Evolutionary conservation across 23 tunicate species (phyloP).

Genomic region (Botrylloides violaceus): DNA sequence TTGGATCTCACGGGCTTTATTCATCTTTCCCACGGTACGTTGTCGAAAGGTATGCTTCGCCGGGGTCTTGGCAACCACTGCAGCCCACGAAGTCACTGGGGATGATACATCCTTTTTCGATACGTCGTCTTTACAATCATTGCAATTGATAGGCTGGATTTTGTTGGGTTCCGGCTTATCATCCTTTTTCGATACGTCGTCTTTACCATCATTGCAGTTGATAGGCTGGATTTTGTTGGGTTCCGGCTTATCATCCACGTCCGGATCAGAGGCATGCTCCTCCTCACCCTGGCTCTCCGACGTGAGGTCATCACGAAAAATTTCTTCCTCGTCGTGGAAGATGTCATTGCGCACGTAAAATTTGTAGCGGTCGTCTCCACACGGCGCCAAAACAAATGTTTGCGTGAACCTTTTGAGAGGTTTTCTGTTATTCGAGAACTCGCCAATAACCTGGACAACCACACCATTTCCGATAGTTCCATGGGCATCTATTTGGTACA

Average conservation of each 20-base stretch:
- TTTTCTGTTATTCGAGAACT: constrained; percentile 59
- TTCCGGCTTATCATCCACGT: constrained; percentile 2
- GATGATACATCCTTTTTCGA: constrained; percentile 32
- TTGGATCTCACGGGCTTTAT: constrained; percentile 22
- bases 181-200: background rate
- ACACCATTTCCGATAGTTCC: constrained; percentile 76
- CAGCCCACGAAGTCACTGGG: constrained; percentile 68
- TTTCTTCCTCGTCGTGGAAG: constrained; percentile 93
- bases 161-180: background rate
- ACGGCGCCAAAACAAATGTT: constrained; percentile 96
- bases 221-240: background rate
- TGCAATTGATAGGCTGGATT: background rate
- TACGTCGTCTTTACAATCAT: constrained; percentile 15
- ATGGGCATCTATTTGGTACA: constrained; percentile 91
- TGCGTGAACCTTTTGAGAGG: constrained; percentile 96
- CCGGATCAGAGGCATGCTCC: constrained; percentile 19
- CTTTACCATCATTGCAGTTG: background rate
- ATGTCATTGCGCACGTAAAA: constrained; percentile 95
- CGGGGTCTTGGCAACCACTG: constrained; percentile 68
- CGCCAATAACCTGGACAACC: constrained; percentile 96
- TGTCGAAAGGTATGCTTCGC: constrained; percentile 35
- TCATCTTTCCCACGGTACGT: constrained; percentile 46
- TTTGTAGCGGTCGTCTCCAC: constrained; percentile 83
- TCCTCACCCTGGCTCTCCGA: constrained; percentile 47
- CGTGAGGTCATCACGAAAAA: constrained; percentile 38